These are phyloP conservation scores for Megalops cyprinoides DNA, from an alignment of 2,797 vertebrate species.

Conservation along the genomic window DNA sequence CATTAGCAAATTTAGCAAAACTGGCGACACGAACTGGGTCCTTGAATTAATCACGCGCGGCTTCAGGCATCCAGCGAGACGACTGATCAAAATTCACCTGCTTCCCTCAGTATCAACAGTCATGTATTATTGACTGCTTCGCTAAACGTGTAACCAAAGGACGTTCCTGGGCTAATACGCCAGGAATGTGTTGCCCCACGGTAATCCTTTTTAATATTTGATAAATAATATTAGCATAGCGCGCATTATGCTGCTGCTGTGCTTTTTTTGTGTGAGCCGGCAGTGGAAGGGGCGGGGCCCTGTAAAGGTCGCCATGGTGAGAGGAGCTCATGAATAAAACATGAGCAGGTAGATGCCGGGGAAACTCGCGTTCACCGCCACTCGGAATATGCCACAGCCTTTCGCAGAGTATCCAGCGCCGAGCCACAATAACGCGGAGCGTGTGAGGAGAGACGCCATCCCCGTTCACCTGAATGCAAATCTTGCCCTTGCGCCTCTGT, in stretches of 20 bases:
- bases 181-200: not conserved
- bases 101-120: not conserved
- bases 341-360: not conserved
- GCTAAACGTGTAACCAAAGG: not conserved
- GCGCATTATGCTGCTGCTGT: not conserved
- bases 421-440: not conserved
- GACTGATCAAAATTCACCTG: not conserved
- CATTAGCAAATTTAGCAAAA: not conserved
- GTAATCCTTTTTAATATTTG: conserved; percentile 7
- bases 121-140: not conserved
- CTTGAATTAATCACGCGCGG: not conserved
- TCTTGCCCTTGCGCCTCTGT: not conserved
- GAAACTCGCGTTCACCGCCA: not conserved
- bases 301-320: not conserved
- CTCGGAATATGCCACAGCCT: not conserved
- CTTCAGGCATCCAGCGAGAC: not conserved
- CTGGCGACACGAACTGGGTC: not conserved
- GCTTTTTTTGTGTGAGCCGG: not conserved
- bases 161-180: not conserved
- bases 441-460: not conserved
- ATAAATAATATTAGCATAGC: conserved; percentile 13
- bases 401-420: too few species aligned
- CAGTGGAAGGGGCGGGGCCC: not conserved
- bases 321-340: not conserved
- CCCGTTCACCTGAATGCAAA: not conserved